Evolutionary conservation across 2,113 vertebrate species (phyloP).

Genomic region (Struthio camelus): DNA sequence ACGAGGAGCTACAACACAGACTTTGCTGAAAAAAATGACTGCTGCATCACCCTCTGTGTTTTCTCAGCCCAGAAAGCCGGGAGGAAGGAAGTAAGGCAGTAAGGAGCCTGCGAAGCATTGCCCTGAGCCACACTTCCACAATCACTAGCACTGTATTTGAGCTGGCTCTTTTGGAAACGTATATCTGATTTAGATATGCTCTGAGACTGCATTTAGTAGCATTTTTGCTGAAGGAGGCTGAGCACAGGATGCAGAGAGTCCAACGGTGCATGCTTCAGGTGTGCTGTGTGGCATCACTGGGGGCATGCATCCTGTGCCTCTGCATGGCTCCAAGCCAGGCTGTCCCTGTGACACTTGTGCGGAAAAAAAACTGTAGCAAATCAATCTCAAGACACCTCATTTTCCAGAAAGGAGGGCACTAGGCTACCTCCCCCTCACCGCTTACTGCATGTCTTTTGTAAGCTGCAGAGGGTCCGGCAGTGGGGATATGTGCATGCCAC

Average conservation of each 20-base stretch:
- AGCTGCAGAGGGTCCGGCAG: background rate
- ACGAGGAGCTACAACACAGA: background rate
- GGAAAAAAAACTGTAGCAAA: background rate
- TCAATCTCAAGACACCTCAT: background rate
- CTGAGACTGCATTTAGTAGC: background rate
- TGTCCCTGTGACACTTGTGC: background rate
- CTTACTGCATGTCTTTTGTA: background rate
- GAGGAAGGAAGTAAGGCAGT: background rate
- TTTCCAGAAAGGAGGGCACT: background rate
- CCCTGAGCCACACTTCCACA: background rate
- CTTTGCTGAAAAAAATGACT: background rate
- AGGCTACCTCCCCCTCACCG: too few relatives aligned
- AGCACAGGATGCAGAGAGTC: background rate
- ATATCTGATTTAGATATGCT: background rate
- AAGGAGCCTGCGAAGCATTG: background rate
- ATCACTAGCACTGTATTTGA: background rate
- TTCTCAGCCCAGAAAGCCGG: background rate
- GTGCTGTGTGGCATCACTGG: background rate
- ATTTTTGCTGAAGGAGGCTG: background rate
- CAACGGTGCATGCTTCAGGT: background rate
- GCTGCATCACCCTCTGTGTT: background rate
- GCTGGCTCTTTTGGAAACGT: background rate
- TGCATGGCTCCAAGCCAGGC: background rate
- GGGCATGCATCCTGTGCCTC: background rate
- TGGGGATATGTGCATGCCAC: accelerated